Conservation (phyloP, 2,797 vertebrate species). For the Morus bassanus region DNA sequence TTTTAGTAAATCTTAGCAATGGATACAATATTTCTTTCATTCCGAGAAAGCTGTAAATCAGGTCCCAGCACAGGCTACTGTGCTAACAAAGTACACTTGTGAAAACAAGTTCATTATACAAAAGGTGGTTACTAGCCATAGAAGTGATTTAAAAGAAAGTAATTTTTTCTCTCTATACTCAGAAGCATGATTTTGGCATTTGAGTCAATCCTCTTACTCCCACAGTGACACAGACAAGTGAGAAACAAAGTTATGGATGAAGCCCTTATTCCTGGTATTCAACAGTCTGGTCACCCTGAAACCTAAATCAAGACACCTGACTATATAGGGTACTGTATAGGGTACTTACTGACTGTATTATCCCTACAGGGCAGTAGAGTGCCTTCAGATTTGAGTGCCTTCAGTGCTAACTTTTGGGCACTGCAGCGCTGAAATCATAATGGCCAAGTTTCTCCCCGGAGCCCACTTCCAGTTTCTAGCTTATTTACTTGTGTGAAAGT, state of each 20-base stretch:
- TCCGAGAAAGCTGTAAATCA: background rate
- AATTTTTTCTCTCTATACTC: background rate
- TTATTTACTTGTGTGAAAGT: background rate
- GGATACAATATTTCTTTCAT: background rate
- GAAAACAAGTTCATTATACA: background rate
- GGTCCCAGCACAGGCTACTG: background rate
- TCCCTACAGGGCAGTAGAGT: background rate
- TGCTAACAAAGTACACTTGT: background rate
- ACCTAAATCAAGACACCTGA: background rate
- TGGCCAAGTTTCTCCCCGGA: background rate
- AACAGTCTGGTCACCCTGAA: background rate
- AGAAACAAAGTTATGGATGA: background rate
- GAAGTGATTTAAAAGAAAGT: background rate
- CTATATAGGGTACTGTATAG: fast-evolving
- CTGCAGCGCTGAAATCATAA: background rate
- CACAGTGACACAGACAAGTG: background rate
- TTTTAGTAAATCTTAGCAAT: background rate
- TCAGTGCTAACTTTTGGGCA: background rate
- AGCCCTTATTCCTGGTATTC: background rate
- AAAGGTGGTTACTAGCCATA: background rate
- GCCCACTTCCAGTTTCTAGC: background rate
- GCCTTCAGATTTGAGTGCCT: background rate
- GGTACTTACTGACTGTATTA: background rate
- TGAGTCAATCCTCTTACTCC: background rate
- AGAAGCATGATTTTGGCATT: background rate